Evolutionary conservation across 1,140 invertebrate genomes (phyloP).

Genomic region (Eulimnadia texana): DNA sequence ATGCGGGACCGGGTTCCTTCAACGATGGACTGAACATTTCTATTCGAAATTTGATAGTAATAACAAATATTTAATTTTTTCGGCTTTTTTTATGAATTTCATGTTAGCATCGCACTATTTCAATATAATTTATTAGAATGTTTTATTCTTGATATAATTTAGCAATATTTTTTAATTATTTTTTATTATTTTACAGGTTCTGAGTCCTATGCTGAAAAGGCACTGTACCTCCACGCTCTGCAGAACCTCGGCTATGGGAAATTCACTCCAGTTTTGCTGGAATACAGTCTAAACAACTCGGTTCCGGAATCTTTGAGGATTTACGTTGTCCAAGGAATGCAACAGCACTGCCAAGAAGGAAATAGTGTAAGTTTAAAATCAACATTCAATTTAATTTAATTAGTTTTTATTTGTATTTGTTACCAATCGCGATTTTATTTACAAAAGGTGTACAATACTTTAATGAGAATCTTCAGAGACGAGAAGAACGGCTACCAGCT

Average conservation of each 20-base stretch:
- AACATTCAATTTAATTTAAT: constrained; percentile 2
- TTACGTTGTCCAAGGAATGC: not conserved
- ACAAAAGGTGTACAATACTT: not conserved
- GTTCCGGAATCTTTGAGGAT: not conserved
- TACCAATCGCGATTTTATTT: not conserved
- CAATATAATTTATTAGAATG: too few species aligned
- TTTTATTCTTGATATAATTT: too few species aligned
- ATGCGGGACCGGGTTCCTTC: too few species aligned
- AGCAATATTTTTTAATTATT: too few species aligned
- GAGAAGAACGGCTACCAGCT: not conserved
- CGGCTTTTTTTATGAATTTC: too few species aligned
- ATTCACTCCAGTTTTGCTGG: not conserved
- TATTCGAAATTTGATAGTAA: not conserved
- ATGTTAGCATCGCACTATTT: too few species aligned
- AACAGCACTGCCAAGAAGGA: not conserved
- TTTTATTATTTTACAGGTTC: not conserved
- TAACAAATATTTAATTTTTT: too few species aligned
- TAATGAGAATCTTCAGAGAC: not conserved
- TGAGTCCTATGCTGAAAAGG: not conserved
- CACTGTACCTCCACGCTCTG: constrained; percentile 6
- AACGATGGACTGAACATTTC: not conserved
- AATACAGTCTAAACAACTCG: not conserved
- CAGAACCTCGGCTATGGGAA: constrained; percentile 2
- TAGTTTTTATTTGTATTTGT: not conserved
- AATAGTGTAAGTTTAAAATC: not conserved